phyloP scores from a whole-genome alignment of 2,888 invertebrate species.

The Habrosyne pyritoides region DNA sequence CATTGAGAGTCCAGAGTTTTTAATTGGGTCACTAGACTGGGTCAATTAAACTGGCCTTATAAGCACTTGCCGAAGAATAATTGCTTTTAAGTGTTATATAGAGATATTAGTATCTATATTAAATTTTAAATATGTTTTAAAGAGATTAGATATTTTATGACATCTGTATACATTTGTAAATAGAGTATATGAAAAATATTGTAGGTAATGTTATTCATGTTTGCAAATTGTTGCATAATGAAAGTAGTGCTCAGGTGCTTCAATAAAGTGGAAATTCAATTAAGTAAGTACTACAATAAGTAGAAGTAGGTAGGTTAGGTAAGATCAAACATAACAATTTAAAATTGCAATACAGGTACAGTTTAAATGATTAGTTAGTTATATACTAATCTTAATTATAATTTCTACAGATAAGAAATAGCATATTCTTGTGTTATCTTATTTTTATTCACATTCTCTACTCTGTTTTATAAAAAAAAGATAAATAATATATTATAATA shows the following conservation, averaged over 20 bases:
- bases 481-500: conserved; percentile 14
- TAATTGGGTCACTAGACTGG: conserved; percentile 67
- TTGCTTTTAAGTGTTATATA: conserved; percentile 14
- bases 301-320: no score
- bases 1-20: conserved; percentile 34
- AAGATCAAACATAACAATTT: no score
- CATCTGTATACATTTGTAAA: no score
- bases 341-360: no score
- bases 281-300: no score
- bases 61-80: conserved; percentile 32
- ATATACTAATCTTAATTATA: neutral
- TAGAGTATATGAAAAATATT: no score
- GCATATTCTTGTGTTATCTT: neutral
- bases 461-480: neutral
- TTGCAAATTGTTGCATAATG: no score
- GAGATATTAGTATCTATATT: neutral
- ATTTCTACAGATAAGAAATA: neutral
- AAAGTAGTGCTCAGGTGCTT: no score
- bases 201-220: no score
- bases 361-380: neutral
- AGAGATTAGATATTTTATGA: no score
- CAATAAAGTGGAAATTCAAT: no score
- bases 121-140: neutral
- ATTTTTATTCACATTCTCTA: neutral
- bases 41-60: conserved; percentile 67